These are phyloP conservation scores for Zoanthus sociatus DNA, from an alignment of 92 coral and sea anemone species.

Conservation along the genomic window DNA sequence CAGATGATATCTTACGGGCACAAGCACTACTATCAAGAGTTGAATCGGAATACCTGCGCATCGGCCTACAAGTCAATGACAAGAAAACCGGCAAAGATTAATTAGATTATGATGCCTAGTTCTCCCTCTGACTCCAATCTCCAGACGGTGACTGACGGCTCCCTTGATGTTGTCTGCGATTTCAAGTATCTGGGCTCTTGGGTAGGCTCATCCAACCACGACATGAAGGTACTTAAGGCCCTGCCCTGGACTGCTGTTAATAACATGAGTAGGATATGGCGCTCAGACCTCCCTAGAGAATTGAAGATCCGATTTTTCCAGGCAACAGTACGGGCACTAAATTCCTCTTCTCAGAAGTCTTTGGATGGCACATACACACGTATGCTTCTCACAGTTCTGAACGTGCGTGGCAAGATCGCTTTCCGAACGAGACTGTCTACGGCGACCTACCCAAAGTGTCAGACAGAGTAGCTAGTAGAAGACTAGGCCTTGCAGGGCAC, in stretches of 20 bases:
- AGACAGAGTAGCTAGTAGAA: slow-evolving; percentile 1
- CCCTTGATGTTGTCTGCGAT: not conserved
- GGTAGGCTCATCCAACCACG: too few relatives aligned
- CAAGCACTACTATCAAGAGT: not conserved
- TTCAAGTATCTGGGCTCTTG: too few relatives aligned
- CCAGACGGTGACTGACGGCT: slow-evolving; percentile 12
- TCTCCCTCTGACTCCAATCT: not conserved
- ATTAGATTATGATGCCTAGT: not conserved
- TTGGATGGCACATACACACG: not conserved
- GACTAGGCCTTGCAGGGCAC: not conserved
- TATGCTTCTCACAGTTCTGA: not conserved
- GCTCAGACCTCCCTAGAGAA: too few relatives aligned
- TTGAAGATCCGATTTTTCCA: too few relatives aligned
- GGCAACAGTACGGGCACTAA: not conserved
- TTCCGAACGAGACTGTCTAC: slow-evolving; percentile 2
- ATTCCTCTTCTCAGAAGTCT: not conserved
- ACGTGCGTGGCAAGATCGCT: slow-evolving; percentile 6
- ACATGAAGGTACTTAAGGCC: too few relatives aligned
- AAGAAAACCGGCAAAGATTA: slow-evolving; percentile 11
- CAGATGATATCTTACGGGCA: too few relatives aligned
- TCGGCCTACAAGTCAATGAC: slow-evolving; percentile 3
- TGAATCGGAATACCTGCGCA: slow-evolving; percentile 6
- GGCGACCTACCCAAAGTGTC: slow-evolving; percentile 5
- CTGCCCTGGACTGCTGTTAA: too few relatives aligned
- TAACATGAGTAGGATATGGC: too few relatives aligned